Percentiles rank a stretch among this genome's conserved stretches.
phyloP scores from a whole-genome alignment of 2,113 vertebrate genomes.

The Sinocyclocheilus maitianheensis region DNA sequence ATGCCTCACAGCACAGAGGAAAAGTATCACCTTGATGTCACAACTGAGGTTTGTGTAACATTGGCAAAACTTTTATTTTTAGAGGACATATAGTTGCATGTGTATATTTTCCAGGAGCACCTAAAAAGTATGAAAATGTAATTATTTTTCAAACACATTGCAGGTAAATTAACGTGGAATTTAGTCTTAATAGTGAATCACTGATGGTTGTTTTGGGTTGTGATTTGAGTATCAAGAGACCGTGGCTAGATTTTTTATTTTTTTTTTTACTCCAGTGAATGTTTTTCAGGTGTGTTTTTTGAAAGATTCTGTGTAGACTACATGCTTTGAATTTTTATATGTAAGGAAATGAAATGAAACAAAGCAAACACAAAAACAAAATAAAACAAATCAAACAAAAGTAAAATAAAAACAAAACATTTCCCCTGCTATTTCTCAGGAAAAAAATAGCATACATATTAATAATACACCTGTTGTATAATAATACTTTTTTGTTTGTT shows the following conservation, averaged over 20 bases:
- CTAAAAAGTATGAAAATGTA: background rate
- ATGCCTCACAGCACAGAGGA: background rate
- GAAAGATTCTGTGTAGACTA: background rate
- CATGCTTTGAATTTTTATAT: background rate
- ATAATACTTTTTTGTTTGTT: no score
- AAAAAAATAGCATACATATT: background rate
- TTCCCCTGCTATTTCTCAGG: background rate
- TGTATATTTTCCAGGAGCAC: background rate
- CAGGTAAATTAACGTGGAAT: background rate
- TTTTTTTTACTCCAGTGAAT: no score
- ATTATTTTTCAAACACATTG: background rate
- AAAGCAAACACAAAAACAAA: background rate
- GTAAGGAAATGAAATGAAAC: background rate
- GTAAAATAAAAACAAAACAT: background rate
- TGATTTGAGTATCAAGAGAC: background rate
- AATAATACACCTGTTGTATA: background rate
- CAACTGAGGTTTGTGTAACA: background rate
- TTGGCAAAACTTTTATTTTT: background rate
- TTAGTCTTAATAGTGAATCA: background rate
- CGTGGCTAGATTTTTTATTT: background rate
- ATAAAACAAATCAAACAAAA: background rate
- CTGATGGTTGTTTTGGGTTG: background rate
- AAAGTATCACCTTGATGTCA: no score
- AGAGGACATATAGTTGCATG: background rate
- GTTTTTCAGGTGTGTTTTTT: background rate